These are phyloP conservation scores for Hyla sarda DNA, from an alignment of 2,113 vertebrate genomes.

Conservation along the genomic window DNA sequence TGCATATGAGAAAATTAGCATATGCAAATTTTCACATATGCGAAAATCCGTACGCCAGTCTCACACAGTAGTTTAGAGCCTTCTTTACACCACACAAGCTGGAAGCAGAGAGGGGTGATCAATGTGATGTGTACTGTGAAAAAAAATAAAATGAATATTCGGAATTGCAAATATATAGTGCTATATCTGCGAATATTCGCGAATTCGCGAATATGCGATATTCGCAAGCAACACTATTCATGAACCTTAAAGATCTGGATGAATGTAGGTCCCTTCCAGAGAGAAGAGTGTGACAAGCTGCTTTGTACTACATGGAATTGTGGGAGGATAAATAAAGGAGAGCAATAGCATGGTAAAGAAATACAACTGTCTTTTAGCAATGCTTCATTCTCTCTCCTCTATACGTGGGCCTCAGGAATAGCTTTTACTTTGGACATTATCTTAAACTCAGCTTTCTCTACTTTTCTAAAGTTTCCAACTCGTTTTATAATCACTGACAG, in stretches of 20 bases:
- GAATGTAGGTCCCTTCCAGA: background rate
- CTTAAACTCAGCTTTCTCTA: background rate
- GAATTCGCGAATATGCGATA: no score
- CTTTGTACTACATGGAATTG: background rate
- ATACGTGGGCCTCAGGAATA: background rate
- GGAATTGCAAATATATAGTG: no score
- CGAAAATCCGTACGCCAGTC: no score
- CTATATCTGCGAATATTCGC: no score
- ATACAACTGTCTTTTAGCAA: background rate
- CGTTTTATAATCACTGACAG: constrained; percentile 27
- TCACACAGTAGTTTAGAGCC: no score
- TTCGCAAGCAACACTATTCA: no score
- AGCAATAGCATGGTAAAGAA: background rate
- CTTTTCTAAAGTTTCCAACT: background rate
- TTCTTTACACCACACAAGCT: no score
- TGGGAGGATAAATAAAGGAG: background rate
- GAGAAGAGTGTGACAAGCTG: background rate
- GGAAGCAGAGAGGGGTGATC: no score
- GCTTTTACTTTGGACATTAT: background rate
- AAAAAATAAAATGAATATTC: no score
- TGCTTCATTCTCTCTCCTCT: background rate
- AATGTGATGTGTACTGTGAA: no score
- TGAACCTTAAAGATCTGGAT: background rate
- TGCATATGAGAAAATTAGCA: no score
- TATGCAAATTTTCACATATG: no score